These are phyloP conservation scores for Trachelipus rathkii DNA, from an alignment of 1,140 invertebrate genomes.

Conservation along the genomic window DNA sequence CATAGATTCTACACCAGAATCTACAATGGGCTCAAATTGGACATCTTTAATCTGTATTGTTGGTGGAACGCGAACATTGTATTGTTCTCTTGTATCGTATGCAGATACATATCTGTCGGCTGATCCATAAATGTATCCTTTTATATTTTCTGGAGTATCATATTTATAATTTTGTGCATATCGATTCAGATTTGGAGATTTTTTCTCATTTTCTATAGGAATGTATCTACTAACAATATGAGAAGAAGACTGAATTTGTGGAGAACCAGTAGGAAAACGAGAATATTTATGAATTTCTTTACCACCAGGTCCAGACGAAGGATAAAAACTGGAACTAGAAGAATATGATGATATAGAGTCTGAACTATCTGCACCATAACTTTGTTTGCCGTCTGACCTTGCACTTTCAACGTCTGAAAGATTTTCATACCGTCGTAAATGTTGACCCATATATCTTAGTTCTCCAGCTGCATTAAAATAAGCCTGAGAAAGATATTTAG, in stretches of 20 bases:
- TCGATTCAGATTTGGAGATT: constrained; percentile 16
- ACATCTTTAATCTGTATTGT: background rate
- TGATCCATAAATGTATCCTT: constrained; percentile 29
- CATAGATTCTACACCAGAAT: background rate
- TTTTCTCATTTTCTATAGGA: constrained; percentile 33
- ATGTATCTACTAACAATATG: constrained; percentile 38
- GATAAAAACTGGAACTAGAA: constrained; percentile 44
- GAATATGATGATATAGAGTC: constrained; percentile 45
- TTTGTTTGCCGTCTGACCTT: constrained; percentile 34
- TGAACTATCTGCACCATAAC: constrained; percentile 44
- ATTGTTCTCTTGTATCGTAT: constrained; percentile 31
- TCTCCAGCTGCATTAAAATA: constrained; percentile 44
- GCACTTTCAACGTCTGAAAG: constrained; percentile 33
- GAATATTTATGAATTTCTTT: constrained; percentile 35
- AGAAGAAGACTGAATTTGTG: constrained; percentile 26
- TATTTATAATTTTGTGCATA: constrained; percentile 33
- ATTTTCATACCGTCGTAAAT: constrained; percentile 36
- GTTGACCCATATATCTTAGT: constrained; percentile 39
- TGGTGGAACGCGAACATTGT: background rate
- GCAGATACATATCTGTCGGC: constrained; percentile 33
- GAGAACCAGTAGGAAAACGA: constrained; percentile 25
- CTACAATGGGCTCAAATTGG: background rate
- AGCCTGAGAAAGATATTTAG: constrained; percentile 37
- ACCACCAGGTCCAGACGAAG: constrained; percentile 40
- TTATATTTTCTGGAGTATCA: constrained; percentile 29